Percentiles rank a stretch among this genome's conserved stretches.
phyloP scores from a whole-genome alignment of 2,888 invertebrate species.

The Lepeophtheirus nordmannii region DNA sequence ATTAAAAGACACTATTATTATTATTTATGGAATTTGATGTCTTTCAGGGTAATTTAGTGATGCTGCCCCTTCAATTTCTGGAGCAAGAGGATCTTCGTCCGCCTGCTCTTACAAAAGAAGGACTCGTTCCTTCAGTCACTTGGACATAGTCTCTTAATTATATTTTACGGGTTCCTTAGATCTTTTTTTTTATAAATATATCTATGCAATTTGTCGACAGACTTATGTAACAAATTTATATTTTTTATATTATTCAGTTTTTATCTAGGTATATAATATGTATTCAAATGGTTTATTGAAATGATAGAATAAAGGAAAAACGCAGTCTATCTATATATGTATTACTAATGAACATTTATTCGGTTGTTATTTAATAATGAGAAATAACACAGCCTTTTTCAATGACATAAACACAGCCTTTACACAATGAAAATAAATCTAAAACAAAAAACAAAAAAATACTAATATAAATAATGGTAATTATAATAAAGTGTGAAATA shows the following conservation, averaged over 20 bases:
- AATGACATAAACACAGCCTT: constrained; percentile 8
- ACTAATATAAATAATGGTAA: constrained; percentile 19
- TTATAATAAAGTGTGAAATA: background rate
- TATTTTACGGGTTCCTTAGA: background rate
- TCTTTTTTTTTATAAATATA: background rate
- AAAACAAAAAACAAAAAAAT: constrained; percentile 29
- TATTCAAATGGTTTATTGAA: too few species aligned
- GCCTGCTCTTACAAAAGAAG: constrained; percentile 65
- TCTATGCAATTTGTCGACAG: too few species aligned
- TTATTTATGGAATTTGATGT: constrained; percentile 23
- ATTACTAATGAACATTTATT: constrained; percentile 16
- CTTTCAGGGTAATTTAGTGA: constrained; percentile 63
- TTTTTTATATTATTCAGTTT: too few species aligned
- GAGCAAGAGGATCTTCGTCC: constrained; percentile 69
- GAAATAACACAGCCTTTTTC: constrained; percentile 10
- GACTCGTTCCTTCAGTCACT: constrained; percentile 73
- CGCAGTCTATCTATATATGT: constrained; percentile 29
- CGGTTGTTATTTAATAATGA: background rate
- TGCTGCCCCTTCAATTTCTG: constrained; percentile 77
- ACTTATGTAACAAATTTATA: background rate
- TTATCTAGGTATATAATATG: too few species aligned
- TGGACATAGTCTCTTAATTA: constrained; percentile 56
- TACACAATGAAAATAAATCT: constrained; percentile 2
- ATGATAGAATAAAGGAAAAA: background rate
- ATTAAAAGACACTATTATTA: background rate